These are phyloP conservation scores for Atopsyche davidsoni DNA, from an alignment of 1,140 invertebrate genomes.

Conservation along the genomic window DNA sequence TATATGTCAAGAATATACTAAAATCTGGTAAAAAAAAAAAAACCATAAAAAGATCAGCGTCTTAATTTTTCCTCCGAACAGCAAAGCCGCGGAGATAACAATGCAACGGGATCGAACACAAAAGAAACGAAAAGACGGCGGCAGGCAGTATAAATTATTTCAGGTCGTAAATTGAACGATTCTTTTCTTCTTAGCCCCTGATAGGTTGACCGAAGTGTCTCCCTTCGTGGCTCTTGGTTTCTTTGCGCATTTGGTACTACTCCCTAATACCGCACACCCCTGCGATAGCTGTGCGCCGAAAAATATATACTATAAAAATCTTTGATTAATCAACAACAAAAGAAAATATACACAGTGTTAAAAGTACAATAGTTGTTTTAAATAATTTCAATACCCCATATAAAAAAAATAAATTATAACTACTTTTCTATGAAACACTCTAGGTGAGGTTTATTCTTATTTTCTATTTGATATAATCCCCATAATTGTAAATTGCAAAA, in stretches of 20 bases:
- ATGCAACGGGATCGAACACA: conserved; percentile 24
- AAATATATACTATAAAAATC: too few species aligned
- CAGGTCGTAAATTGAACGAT: conserved; percentile 31
- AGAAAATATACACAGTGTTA: too few species aligned
- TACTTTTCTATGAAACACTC: too few species aligned
- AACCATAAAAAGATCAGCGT: conserved; percentile 25
- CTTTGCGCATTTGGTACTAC: conserved; percentile 25
- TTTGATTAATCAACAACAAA: too few species aligned
- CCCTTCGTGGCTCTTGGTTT: conserved; percentile 19
- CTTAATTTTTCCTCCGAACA: conserved; percentile 28
- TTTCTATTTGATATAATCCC: too few species aligned
- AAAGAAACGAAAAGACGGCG: conserved; percentile 27
- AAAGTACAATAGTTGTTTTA: too few species aligned
- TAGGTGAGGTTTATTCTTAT: too few species aligned
- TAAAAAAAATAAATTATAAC: too few species aligned
- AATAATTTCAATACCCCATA: too few species aligned
- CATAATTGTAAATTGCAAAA: too few species aligned
- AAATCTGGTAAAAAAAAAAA: not conserved
- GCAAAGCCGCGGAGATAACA: conserved; percentile 26
- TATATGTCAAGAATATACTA: too few species aligned
- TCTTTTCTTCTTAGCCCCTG: conserved; percentile 29
- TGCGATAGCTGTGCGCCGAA: conserved; percentile 13
- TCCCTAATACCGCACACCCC: conserved; percentile 4
- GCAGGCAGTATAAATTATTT: conserved; percentile 31
- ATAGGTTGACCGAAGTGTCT: conserved; percentile 30